Evolutionary conservation across 1,140 invertebrate species (phyloP).

Genomic region (Sminthurinus signatus): DNA sequence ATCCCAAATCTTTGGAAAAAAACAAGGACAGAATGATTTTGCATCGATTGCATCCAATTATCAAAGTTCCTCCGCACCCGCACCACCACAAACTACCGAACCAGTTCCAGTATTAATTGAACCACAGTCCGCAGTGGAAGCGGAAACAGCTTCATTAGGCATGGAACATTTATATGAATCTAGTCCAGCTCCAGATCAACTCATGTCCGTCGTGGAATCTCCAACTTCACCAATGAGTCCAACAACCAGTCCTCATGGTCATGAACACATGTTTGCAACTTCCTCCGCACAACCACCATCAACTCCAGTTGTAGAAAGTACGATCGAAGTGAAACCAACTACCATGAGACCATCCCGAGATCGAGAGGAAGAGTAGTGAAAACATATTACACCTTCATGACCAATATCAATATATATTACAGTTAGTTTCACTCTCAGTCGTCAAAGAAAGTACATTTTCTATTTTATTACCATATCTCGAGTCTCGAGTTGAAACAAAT

Average conservation of each 20-base stretch:
- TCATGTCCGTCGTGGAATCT: not conserved
- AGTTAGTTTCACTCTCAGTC: no score
- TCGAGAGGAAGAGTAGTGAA: no score
- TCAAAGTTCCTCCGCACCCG: not conserved
- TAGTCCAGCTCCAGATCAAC: not conserved
- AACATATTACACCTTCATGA: no score
- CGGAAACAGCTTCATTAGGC: slow-evolving; percentile 1
- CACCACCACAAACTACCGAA: slow-evolving; percentile 8
- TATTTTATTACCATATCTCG: no score
- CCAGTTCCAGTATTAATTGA: slow-evolving; percentile 1
- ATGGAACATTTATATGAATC: slow-evolving; percentile 8
- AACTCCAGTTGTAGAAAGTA: slow-evolving; percentile 17
- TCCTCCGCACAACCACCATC: slow-evolving; percentile 20
- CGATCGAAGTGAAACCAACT: slow-evolving; percentile 16
- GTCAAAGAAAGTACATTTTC: no score
- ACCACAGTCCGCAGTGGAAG: slow-evolving; percentile 1
- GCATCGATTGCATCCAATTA: no score
- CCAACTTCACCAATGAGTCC: slow-evolving; percentile 14
- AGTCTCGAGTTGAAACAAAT: no score
- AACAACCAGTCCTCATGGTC: slow-evolving; percentile 17
- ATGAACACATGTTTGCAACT: slow-evolving; percentile 2
- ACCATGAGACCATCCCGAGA: slow-evolving; percentile 9
- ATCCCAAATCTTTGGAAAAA: slow-evolving; percentile 11
- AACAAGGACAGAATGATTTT: no score
- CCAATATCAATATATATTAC: no score